A percentile compares a stretch with the other conserved stretches of the same genome.
These are phyloP conservation scores for Calameuta filiformis DNA, from an alignment of 2,888 invertebrate species.

Conservation along the genomic window DNA sequence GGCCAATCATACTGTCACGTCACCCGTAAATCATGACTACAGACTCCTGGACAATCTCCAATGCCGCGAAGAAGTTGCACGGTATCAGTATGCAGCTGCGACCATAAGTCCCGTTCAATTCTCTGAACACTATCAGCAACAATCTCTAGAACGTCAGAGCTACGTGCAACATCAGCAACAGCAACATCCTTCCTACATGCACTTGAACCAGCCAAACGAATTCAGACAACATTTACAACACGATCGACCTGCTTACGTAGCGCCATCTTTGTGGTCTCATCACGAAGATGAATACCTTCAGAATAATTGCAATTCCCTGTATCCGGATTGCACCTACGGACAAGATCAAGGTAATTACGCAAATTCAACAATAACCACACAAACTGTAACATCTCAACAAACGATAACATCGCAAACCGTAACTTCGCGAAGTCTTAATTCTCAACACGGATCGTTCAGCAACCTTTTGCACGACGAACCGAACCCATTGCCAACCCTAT, in stretches of 20 bases:
- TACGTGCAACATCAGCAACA: neutral
- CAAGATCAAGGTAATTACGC: neutral
- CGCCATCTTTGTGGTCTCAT: neutral
- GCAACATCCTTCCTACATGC: neutral
- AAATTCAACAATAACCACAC: neutral
- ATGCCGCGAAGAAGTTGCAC: slow-evolving; percentile 10
- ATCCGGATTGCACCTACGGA: neutral
- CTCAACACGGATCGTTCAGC: neutral
- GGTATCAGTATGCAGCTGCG: slow-evolving; percentile 9
- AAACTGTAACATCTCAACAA: neutral
- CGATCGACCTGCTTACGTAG: neutral
- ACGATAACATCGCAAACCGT: neutral
- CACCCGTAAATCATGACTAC: neutral
- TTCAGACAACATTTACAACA: neutral
- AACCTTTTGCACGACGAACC: neutral
- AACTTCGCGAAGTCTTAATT: neutral
- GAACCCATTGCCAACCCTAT: slow-evolving; percentile 14
- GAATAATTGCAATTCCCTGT: neutral
- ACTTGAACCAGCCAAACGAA: neutral
- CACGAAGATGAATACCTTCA: neutral
- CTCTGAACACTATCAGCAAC: slow-evolving; percentile 13
- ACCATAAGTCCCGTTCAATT: slow-evolving; percentile 10
- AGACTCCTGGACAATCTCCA: slow-evolving; percentile 10
- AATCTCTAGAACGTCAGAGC: neutral
- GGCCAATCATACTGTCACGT: neutral